Conservation (phyloP, 2,888 invertebrate species). For the Eucriotettix oculatus region DNA sequence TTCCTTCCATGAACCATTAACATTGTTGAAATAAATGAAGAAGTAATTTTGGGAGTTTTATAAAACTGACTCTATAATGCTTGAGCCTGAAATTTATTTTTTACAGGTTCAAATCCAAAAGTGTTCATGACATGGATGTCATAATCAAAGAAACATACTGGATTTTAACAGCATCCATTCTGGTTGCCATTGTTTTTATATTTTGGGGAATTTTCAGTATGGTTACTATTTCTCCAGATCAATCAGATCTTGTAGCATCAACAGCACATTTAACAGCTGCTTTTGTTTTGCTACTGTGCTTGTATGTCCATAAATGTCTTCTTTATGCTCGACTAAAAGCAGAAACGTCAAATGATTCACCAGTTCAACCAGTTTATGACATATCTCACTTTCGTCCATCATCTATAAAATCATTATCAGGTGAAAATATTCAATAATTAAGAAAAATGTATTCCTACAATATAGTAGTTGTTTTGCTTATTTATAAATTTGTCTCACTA, state of each 20-base stretch:
- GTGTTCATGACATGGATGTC: no score
- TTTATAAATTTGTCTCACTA: no score
- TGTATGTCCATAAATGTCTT: conserved; percentile 10
- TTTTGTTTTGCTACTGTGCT: conserved; percentile 7
- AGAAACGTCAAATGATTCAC: conserved; percentile 1
- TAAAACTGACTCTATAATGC: no score
- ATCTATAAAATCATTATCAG: conserved; percentile 6
- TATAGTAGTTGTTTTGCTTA: no score
- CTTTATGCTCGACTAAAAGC: conserved; percentile 4
- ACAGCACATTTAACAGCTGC: conserved; percentile 9
- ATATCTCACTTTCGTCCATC: conserved; percentile 9
- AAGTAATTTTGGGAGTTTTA: no score
- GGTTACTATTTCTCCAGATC: conserved; percentile 4
- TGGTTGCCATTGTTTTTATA: conserved; percentile 8
- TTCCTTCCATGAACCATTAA: no score
- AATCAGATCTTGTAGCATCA: conserved; percentile 8
- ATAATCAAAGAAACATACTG: conserved; percentile 7
- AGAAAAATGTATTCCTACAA: no score
- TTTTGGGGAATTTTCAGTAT: conserved; percentile 10
- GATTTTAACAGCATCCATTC: conserved; percentile 8
- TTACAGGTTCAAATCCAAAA: no score
- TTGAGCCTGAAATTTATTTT: no score
- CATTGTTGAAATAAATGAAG: no score
- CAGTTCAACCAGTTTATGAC: conserved; percentile 7
- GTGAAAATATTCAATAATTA: background rate